These are phyloP conservation scores for Tenthredo livida DNA, from an alignment of 2,888 invertebrate species.

Conservation along the genomic window DNA sequence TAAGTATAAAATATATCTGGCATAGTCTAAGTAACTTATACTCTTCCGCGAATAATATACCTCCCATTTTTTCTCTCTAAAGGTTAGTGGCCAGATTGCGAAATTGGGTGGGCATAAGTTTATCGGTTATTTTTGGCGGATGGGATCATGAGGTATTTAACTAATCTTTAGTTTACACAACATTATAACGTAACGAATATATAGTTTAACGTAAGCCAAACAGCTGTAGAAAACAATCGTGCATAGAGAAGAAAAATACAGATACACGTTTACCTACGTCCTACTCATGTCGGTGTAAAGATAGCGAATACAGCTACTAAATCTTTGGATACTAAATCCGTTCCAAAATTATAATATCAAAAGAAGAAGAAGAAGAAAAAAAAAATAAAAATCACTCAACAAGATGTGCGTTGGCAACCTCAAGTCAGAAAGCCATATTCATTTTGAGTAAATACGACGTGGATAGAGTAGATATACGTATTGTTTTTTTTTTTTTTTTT, in stretches of 20 bases:
- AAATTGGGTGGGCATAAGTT: constrained; percentile 25
- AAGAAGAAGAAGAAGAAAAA: no score
- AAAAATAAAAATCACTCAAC: neutral
- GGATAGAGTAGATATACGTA: neutral
- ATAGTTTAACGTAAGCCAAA: neutral
- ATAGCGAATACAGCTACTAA: constrained; percentile 4
- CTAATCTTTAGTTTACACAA: constrained; percentile 28
- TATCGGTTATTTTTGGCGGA: constrained; percentile 27
- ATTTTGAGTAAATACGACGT: neutral
- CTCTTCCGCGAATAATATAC: neutral
- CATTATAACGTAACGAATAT: constrained; percentile 16
- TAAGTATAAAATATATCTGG: constrained; percentile 2
- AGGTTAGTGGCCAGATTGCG: neutral
- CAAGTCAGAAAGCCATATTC: neutral
- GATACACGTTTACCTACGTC: neutral
- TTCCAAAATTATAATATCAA: neutral
- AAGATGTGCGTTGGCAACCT: neutral
- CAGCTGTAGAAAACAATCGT: constrained; percentile 44
- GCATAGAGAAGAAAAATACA: neutral
- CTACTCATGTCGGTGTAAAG: neutral
- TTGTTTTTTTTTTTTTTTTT: neutral
- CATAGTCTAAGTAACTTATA: neutral
- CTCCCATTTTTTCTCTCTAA: neutral
- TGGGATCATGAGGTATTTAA: constrained; percentile 17
- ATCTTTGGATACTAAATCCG: neutral